Percentiles rank a stretch among this genome's conserved stretches.
phyloP scores from a whole-genome alignment of 2,113 vertebrate genomes.

The Microcebus jonahi region DNA sequence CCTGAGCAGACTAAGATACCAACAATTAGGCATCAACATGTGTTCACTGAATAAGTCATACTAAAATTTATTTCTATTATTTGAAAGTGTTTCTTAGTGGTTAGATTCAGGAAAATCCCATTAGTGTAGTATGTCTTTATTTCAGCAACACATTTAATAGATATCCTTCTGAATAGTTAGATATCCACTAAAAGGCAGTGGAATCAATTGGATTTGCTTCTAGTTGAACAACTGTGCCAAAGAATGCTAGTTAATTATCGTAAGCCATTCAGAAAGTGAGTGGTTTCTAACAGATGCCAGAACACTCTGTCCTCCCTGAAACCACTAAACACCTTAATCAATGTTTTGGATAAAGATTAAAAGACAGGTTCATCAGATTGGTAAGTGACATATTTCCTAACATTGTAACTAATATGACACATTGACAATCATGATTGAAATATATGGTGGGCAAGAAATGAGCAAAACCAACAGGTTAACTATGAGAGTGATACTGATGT shows the following conservation, averaged over 20 bases:
- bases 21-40: not conserved
- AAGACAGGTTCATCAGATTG: not conserved
- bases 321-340: not conserved
- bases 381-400: not conserved
- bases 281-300: conserved; percentile 33
- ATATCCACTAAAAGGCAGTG: not conserved
- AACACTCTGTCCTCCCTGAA: not conserved
- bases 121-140: not conserved
- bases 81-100: not conserved
- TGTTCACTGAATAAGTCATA: not conserved
- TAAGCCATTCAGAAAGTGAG: not conserved
- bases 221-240: not conserved
- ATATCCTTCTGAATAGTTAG: not conserved
- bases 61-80: conserved; percentile 7
- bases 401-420: not conserved
- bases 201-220: not conserved
- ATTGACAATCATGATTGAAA: not conserved
- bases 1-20: not conserved
- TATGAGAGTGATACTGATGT: not conserved
- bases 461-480: conserved; percentile 20
- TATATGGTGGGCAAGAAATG: not conserved
- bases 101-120: not conserved
- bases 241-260: not conserved
- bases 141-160: not conserved
- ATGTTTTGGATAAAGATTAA: conserved; percentile 17